These are phyloP conservation scores for Pogonus chalceus DNA, from an alignment of 1,140 invertebrate species.

Conservation along the genomic window DNA sequence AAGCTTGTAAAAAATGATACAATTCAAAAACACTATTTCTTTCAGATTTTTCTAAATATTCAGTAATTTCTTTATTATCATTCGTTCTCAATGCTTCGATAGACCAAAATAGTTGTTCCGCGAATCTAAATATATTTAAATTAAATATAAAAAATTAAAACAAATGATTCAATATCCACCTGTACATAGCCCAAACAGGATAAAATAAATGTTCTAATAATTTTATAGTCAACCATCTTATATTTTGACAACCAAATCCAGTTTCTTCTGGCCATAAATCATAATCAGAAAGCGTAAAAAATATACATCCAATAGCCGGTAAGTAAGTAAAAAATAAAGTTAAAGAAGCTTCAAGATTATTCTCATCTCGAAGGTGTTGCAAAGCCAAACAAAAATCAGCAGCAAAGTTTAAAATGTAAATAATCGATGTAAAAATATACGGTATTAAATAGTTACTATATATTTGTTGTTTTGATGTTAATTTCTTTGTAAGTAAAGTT, in stretches of 20 bases:
- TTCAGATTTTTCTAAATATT: constrained; percentile 44
- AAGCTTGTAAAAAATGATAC: constrained; percentile 64
- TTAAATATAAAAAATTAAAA: constrained; percentile 17
- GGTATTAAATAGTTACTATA: constrained; percentile 39
- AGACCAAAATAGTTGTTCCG: constrained; percentile 57
- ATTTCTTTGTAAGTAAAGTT: constrained; percentile 5
- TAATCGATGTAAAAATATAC: constrained; percentile 31
- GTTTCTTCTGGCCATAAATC: constrained; percentile 39
- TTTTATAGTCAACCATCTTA: constrained; percentile 46
- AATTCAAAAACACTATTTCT: constrained; percentile 54
- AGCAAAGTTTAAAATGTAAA: constrained; percentile 40
- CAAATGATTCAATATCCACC: constrained; percentile 36
- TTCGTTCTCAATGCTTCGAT: constrained; percentile 51
- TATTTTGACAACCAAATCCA: constrained; percentile 21
- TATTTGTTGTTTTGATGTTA: constrained; percentile 38
- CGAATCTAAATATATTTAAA: constrained; percentile 41
- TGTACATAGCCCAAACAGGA: constrained; percentile 55
- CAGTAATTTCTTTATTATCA: constrained; percentile 43
- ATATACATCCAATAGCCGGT: constrained; percentile 39
- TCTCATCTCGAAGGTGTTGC: constrained; percentile 38
- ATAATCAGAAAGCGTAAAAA: constrained; percentile 39
- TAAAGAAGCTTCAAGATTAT: constrained; percentile 36
- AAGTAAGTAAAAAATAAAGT: constrained; percentile 41
- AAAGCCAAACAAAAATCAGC: constrained; percentile 38
- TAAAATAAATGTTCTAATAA: constrained; percentile 47